These are phyloP conservation scores for Drosophila truncata DNA, from an alignment of 1,140 invertebrate genomes.

Conservation along the genomic window DNA sequence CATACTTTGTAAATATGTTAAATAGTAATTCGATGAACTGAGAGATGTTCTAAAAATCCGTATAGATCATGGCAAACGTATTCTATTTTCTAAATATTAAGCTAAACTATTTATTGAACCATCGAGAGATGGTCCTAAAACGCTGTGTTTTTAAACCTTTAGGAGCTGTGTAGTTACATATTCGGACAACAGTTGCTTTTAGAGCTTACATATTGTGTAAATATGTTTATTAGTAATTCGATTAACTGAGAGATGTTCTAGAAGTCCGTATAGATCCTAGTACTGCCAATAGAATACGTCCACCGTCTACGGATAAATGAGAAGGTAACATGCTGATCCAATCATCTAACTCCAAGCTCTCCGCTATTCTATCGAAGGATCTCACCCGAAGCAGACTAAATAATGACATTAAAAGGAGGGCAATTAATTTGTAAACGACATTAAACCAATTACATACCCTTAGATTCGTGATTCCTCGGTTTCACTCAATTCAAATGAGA, in stretches of 20 bases:
- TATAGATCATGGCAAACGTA: too few relatives aligned
- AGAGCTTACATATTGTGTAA: too few relatives aligned
- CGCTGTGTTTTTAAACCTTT: too few relatives aligned
- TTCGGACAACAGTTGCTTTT: too few relatives aligned
- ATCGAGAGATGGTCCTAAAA: too few relatives aligned
- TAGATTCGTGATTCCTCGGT: slow-evolving; percentile 40
- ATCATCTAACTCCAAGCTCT: not conserved
- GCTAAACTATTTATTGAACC: too few relatives aligned
- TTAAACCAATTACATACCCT: slow-evolving; percentile 37
- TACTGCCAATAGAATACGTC: not conserved
- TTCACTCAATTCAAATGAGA: slow-evolving; percentile 47
- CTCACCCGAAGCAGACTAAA: slow-evolving; percentile 3
- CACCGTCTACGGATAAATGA: not conserved
- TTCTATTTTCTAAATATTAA: too few relatives aligned
- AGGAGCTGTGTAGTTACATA: too few relatives aligned
- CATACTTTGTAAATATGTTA: too few relatives aligned
- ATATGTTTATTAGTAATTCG: not conserved
- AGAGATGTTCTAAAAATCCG: not conserved
- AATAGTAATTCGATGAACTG: not conserved
- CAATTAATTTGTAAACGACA: not conserved
- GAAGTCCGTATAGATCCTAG: not conserved
- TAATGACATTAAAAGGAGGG: slow-evolving; percentile 5
- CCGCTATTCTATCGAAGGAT: not conserved
- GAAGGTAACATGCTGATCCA: slow-evolving; percentile 1
- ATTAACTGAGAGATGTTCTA: not conserved